Evolutionary conservation across 2,797 vertebrate genomes (phyloP).

Genomic region (Threskiornis aethiopicus): DNA sequence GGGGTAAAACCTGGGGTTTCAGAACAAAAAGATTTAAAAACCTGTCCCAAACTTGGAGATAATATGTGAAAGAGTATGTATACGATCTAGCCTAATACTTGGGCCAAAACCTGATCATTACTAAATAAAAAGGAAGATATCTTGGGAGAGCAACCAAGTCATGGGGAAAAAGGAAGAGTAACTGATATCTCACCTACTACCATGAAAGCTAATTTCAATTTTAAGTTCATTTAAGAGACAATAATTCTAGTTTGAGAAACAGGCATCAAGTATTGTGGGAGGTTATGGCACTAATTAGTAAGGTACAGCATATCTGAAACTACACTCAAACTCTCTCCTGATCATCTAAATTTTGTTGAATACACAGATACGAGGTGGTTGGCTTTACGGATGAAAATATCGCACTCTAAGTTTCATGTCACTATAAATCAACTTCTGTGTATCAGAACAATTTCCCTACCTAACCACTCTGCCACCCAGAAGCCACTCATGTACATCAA

Average conservation of each 20-base stretch:
- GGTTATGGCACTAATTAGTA: neutral
- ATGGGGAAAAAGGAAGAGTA: neutral
- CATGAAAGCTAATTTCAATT: neutral
- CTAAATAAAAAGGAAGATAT: neutral
- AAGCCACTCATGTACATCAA: neutral
- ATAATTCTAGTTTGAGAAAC: neutral
- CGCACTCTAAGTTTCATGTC: neutral
- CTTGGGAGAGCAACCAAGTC: neutral
- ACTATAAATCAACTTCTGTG: neutral
- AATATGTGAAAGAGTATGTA: neutral
- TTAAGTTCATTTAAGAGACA: neutral
- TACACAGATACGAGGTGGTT: fast-evolving
- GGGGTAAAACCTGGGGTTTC: neutral
- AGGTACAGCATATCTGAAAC: neutral
- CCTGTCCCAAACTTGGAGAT: neutral
- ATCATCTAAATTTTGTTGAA: neutral
- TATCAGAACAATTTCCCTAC: neutral
- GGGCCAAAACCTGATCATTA: neutral
- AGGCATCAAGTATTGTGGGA: neutral
- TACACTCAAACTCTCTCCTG: too few species aligned
- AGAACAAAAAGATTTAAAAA: neutral
- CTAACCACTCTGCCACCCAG: neutral
- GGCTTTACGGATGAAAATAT: neutral
- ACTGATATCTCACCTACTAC: neutral
- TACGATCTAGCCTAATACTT: too few species aligned